phyloP scores from a whole-genome alignment of 2,113 vertebrate genomes.

The Perca flavescens region DNA sequence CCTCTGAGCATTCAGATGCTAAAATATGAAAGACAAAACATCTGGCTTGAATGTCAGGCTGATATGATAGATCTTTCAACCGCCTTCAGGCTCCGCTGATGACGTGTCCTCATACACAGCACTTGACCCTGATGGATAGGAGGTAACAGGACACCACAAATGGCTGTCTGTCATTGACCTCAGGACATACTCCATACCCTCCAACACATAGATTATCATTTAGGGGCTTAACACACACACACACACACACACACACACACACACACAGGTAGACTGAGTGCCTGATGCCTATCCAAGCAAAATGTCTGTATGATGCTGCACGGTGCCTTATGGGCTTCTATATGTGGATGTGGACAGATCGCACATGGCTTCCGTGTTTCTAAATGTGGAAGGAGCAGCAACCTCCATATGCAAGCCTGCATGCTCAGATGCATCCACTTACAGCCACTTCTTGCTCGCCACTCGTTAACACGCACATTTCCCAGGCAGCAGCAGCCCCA shows the following conservation, averaged over 20 bases:
- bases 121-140: conserved; percentile 67
- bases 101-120: conserved; percentile 24
- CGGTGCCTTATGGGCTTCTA: conserved; percentile 45
- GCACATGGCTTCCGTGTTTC: conserved; percentile 8
- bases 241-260: conserved; percentile 9
- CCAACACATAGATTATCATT: conserved; percentile 58
- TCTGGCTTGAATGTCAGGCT: conserved; percentile 9
- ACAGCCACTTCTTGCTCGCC: background rate
- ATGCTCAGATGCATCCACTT: conserved; percentile 37
- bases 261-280: conserved; percentile 22
- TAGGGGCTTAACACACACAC: conserved; percentile 20
- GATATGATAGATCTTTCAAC: conserved; percentile 12
- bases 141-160: conserved; percentile 67
- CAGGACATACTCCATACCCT: conserved; percentile 47
- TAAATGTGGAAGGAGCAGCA: conserved; percentile 51
- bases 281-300: conserved; percentile 53
- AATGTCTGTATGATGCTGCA: conserved; percentile 41
- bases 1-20: background rate
- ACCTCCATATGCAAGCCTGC: conserved; percentile 32
- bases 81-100: background rate
- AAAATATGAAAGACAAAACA: conserved; percentile 8
- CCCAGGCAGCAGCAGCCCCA: conserved; percentile 15
- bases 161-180: conserved; percentile 69
- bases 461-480: conserved; percentile 32
- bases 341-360: conserved; percentile 33